Conservation (phyloP, 92 coral and sea anemone genomes). For the Porites lobata region DNA sequence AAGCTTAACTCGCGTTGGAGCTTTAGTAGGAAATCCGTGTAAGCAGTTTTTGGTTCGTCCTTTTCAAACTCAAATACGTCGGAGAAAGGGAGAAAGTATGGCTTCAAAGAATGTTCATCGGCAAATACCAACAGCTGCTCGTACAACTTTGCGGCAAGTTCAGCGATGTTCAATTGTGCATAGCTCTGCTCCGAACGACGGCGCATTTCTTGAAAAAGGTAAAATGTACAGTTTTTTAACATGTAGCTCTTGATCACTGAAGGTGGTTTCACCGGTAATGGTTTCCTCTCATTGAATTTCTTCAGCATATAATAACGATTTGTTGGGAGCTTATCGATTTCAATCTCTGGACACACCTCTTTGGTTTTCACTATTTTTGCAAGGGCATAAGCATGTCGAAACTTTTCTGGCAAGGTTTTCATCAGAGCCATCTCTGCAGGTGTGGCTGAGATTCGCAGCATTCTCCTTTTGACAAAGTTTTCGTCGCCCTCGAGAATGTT, state of each 20-base stretch:
- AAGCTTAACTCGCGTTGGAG: constrained; percentile 19
- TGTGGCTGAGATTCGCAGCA: constrained; percentile 44
- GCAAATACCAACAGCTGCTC: constrained; percentile 26
- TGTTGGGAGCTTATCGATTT: constrained; percentile 24
- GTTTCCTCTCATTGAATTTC: constrained; percentile 24
- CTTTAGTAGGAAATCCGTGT: constrained; percentile 3
- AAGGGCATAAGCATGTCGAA: constrained; percentile 49
- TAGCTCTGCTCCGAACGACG: not conserved
- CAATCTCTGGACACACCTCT: constrained; percentile 44
- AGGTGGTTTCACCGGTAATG: constrained; percentile 30
- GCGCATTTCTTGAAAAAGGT: constrained; percentile 28
- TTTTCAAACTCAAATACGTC: constrained; percentile 45
- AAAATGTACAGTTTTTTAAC: constrained; percentile 39
- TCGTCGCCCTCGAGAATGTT: constrained; percentile 2
- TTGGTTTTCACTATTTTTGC: constrained; percentile 37
- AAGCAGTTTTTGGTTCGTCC: constrained; percentile 13
- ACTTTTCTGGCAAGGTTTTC: constrained; percentile 31
- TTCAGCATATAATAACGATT: constrained; percentile 6
- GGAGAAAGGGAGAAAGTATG: constrained; percentile 40
- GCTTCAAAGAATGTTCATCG: constrained; percentile 30
- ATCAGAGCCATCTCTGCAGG: constrained; percentile 35
- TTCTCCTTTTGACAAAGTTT: constrained; percentile 18
- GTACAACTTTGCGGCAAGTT: constrained; percentile 16
- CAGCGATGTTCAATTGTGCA: not conserved
- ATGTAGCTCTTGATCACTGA: constrained; percentile 40